These are phyloP conservation scores for Podarcis muralis DNA, from an alignment of 2,113 vertebrate species.

Conservation along the genomic window DNA sequence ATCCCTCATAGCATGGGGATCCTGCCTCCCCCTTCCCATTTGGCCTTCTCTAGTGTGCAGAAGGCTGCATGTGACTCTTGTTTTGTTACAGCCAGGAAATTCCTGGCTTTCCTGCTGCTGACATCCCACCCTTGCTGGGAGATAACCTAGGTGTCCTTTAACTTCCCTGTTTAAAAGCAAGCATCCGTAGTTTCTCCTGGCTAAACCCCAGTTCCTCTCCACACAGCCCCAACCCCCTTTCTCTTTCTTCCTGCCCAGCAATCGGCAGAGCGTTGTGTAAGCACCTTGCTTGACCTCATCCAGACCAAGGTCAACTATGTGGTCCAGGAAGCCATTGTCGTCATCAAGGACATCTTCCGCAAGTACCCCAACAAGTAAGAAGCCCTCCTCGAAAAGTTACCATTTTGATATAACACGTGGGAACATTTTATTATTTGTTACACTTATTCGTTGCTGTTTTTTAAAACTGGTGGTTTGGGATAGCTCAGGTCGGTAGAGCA, in stretches of 20 bases:
- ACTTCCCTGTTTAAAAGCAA: no score
- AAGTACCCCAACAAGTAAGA: slow-evolving; percentile 99
- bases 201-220: neutral
- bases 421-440: no score
- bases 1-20: no score
- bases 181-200: neutral
- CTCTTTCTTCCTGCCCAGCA: slow-evolving; percentile 75
- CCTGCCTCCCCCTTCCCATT: neutral
- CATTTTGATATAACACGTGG: no score
- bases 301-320: slow-evolving; percentile 99
- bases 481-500: no score
- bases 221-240: rapidly evolving
- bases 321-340: slow-evolving; percentile 97
- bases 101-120: neutral
- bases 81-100: neutral
- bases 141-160: neutral
- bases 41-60: neutral
- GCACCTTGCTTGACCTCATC: slow-evolving; percentile 95
- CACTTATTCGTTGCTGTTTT: no score
- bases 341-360: slow-evolving; percentile 99
- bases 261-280: slow-evolving; percentile 96
- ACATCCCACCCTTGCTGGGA: neutral
- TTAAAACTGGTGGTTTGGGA: no score
- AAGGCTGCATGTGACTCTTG: neutral
- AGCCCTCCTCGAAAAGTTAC: neutral